phyloP scores from a whole-genome alignment of 2,888 invertebrate genomes.

The Harpagoxenus sublaevis region DNA sequence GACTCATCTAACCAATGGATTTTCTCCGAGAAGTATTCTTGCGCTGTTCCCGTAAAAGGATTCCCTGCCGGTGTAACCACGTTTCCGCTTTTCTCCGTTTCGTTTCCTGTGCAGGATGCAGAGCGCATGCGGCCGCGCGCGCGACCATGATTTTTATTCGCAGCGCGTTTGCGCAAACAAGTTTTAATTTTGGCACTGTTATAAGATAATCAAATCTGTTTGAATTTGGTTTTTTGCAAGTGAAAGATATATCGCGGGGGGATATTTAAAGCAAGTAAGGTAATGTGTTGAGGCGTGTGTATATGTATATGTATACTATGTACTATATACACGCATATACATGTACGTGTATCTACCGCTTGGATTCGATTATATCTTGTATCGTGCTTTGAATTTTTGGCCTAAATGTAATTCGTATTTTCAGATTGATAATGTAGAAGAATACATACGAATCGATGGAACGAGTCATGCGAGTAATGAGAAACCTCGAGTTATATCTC shows the following conservation, averaged over 20 bases:
- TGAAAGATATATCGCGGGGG: conserved; percentile 1
- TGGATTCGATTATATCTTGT: not conserved
- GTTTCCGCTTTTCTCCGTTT: conserved; percentile 51
- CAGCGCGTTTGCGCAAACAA: conserved; percentile 20
- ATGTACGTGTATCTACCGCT: not conserved
- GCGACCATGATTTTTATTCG: conserved; percentile 28
- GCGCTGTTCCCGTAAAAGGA: conserved; percentile 60
- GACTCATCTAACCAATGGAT: conserved; percentile 49
- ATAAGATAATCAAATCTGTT: conserved; percentile 17
- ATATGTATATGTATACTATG: not conserved
- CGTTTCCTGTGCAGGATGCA: conserved; percentile 25
- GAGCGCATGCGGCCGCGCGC: conserved; percentile 30
- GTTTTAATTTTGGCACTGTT: conserved; percentile 36
- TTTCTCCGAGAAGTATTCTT: conserved; percentile 54
- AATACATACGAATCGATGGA: not conserved
- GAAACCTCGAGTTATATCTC: not conserved
- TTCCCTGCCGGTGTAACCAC: conserved; percentile 48
- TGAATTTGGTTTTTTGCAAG: not conserved
- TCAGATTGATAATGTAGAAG: not conserved
- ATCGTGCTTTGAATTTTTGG: not conserved
- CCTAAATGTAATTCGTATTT: not conserved
- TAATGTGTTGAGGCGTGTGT: not conserved
- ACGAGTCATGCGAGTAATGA: not conserved
- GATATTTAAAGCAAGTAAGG: conserved; percentile 2
- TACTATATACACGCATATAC: no score